Evolutionary conservation across 2,797 vertebrate species (phyloP), one percentile per base, ranked within the genome.

Genomic region (Rhinella marina): DNA sequence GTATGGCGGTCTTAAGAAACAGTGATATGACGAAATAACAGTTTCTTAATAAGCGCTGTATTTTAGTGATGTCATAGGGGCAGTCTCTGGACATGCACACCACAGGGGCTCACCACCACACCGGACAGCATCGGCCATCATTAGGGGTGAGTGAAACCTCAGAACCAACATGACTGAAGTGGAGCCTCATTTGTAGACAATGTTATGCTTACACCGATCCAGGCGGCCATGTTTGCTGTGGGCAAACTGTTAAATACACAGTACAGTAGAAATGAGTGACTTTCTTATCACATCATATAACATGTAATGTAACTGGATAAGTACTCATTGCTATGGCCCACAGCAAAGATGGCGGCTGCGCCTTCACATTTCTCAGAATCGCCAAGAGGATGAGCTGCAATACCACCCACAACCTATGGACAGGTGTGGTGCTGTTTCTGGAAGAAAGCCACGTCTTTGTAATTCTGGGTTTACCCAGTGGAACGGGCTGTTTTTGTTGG

Each of bases 61-160:
- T 41, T 41, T 41, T 41, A 41, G 41, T 41, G 41, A 41, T 41
- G 41, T 41, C 41, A n/a, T n/a, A n/a, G n/a, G n/a, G n/a, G n/a
- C n/a, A n/a, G n/a, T n/a, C n/a, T n/a, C n/a, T n/a, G n/a, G n/a
- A n/a, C n/a, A n/a, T n/a, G n/a, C n/a, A n/a, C n/a, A n/a, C 16
- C 97, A 95, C 82, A 98, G 88, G 10, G 97, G 97, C 88, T 98
- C 97, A 57, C 97, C 97, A 9, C 97, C 6, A 98, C 95, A 88
- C 96, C 96, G 0, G 94, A 96, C 84, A 98, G 70, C 52, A 86
- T 83, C 0, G 90, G 84, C 94, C 95, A 9, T 91, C 77, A 94
- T 94, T 90, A 82, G 73, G 90, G 96, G 92, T 19, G 90, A 82
- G 77, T 48, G 54, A 17, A 90, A 80, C 81, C 48, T 50, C 0